These are phyloP conservation scores for Scaptomyza parva DNA, from an alignment of 2,888 invertebrate genomes.

Conservation along the genomic window DNA sequence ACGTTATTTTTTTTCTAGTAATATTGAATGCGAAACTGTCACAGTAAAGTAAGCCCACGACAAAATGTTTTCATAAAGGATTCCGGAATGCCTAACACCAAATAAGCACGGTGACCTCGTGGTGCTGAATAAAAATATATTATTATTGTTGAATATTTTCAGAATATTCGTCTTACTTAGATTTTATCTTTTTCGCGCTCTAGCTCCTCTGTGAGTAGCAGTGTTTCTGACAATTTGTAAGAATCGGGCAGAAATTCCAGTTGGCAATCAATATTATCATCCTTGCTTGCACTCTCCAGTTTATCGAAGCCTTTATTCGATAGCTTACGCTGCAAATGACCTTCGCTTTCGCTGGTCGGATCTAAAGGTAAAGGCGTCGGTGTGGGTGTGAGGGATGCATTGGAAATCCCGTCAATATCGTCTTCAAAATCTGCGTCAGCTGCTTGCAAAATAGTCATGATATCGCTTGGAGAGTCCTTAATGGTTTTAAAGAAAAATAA, in stretches of 20 bases:
- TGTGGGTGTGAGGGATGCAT: constrained; percentile 75
- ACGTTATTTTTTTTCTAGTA: neutral
- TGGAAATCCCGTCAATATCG: constrained; percentile 77
- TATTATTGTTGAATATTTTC: neutral
- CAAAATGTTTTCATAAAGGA: constrained; percentile 11
- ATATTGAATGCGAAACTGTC: constrained; percentile 4
- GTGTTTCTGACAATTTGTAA: constrained; percentile 20
- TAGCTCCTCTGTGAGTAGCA: constrained; percentile 18
- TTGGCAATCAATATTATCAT: constrained; percentile 19
- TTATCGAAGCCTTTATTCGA: constrained; percentile 15
- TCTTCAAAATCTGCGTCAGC: constrained; percentile 76
- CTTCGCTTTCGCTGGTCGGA: constrained; percentile 13
- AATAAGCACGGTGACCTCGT: constrained; percentile 2
- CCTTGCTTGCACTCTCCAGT: constrained; percentile 22
- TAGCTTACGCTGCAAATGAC: constrained; percentile 17
- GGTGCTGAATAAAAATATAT: neutral
- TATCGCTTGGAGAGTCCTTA: constrained; percentile 84
- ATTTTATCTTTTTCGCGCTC: constrained; percentile 24
- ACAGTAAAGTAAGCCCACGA: constrained; percentile 13
- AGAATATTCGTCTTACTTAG: constrained; percentile 30
- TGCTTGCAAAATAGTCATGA: constrained; percentile 77
- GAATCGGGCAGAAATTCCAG: constrained; percentile 13
- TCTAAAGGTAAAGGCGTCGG: constrained; percentile 67
- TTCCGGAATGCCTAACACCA: constrained; percentile 8
- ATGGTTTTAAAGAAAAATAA: neutral